These are phyloP conservation scores for Druceiella hillmani DNA, from an alignment of 2,888 invertebrate genomes.

Conservation along the genomic window DNA sequence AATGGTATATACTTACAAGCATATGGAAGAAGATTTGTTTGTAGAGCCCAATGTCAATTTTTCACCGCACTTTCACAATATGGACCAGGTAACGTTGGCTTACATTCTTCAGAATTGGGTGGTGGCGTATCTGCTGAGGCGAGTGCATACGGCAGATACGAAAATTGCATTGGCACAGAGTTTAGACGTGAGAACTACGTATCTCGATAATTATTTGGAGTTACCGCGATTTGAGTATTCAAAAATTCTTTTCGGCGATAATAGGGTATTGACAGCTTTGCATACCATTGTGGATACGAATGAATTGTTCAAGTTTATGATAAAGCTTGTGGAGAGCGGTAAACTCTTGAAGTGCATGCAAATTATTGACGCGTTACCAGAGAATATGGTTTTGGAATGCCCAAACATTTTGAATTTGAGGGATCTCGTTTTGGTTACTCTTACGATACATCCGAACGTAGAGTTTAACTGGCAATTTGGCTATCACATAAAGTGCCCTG, in stretches of 20 bases:
- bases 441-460: constrained; percentile 49
- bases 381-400: constrained; percentile 46
- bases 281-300: constrained; percentile 50
- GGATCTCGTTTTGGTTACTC: constrained; percentile 54
- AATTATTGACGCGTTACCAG: constrained; percentile 54
- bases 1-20: constrained; percentile 41
- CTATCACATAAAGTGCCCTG: constrained; percentile 45
- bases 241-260: constrained; percentile 50
- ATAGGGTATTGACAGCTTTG: constrained; percentile 55
- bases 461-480: constrained; percentile 48
- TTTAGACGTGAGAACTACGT: constrained; percentile 53
- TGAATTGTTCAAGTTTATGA: constrained; percentile 47
- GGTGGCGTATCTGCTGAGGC: constrained; percentile 60
- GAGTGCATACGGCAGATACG: constrained; percentile 53
- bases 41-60: constrained; percentile 42
- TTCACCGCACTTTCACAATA: constrained; percentile 39
- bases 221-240: constrained; percentile 49
- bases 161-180: constrained; percentile 44
- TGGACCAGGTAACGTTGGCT: constrained; percentile 51
- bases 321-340: constrained; percentile 38
- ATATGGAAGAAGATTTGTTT: constrained; percentile 45
- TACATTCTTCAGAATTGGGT: constrained; percentile 66
- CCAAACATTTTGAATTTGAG: constrained; percentile 50
- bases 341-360: constrained; percentile 47
- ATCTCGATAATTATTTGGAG: constrained; percentile 55